Evolutionary conservation across 1,140 invertebrate species (phyloP).

Genomic region (Drosophila malerkotliana): DNA sequence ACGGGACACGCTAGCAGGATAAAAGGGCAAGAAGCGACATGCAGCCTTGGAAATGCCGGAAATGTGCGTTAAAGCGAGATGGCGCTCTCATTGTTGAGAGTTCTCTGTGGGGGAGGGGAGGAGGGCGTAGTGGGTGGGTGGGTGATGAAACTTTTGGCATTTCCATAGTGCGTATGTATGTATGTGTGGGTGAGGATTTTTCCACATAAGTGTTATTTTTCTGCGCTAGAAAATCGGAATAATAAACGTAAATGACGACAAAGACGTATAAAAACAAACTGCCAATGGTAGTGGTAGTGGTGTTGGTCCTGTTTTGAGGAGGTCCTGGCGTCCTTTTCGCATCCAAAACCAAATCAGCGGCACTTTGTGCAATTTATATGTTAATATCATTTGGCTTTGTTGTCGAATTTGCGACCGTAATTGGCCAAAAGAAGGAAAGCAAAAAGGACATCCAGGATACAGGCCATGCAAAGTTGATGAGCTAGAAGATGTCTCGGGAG

Average conservation of each 20-base stretch:
- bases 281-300: slow-evolving; percentile 16
- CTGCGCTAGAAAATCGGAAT: slow-evolving; percentile 81
- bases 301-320: neutral
- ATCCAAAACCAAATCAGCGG: slow-evolving; percentile 75
- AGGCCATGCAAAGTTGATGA: slow-evolving; percentile 52
- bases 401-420: slow-evolving; percentile 64
- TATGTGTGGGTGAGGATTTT: slow-evolving; percentile 26
- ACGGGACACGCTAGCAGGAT: neutral
- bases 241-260: slow-evolving; percentile 77
- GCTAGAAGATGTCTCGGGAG: slow-evolving; percentile 67
- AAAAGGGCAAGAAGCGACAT: no score
- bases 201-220: slow-evolving; percentile 78
- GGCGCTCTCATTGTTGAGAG: slow-evolving; percentile 60
- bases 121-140: slow-evolving; percentile 7
- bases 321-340: neutral
- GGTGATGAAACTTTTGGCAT: slow-evolving; percentile 38
- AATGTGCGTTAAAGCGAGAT: slow-evolving; percentile 79
- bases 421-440: slow-evolving; percentile 28
- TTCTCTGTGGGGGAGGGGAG: neutral
- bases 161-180: slow-evolving; percentile 15
- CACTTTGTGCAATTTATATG: slow-evolving; percentile 82
- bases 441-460: neutral
- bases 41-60: slow-evolving; percentile 54
- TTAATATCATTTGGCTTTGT: slow-evolving; percentile 81
- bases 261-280: slow-evolving; percentile 78